These are phyloP conservation scores for Falco concolor DNA, from an alignment of 2,797 vertebrate species.

Conservation along the genomic window DNA sequence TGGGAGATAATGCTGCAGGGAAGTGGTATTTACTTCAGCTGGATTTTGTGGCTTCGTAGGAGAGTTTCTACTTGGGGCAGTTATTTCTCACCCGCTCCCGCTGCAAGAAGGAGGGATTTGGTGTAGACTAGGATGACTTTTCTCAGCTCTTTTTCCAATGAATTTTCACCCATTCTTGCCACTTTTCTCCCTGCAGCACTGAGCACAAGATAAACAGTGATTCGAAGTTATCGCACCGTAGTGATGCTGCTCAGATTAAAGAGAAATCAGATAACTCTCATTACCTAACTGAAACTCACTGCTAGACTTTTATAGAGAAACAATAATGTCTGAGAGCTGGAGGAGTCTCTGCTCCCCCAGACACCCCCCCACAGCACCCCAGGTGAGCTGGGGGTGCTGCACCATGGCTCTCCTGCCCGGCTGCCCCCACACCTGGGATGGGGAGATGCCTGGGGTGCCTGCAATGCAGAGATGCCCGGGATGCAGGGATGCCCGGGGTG, in stretches of 20 bases:
- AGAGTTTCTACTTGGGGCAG: neutral
- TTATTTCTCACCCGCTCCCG: neutral
- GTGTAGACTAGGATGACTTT: neutral
- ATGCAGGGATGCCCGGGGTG: neutral
- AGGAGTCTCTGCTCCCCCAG: slow-evolving; percentile 6
- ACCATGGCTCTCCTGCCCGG: rapidly evolving
- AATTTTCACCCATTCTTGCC: neutral
- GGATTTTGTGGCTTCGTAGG: slow-evolving; percentile 22
- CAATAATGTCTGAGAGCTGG: neutral
- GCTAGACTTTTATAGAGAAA: slow-evolving; percentile 1
- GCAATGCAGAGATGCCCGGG: neutral
- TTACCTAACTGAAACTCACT: slow-evolving; percentile 46
- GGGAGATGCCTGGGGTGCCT: neutral
- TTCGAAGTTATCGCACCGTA: neutral
- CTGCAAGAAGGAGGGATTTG: neutral
- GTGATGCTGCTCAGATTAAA: slow-evolving; percentile 37
- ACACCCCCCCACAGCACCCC: neutral
- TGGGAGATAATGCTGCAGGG: slow-evolving; percentile 54
- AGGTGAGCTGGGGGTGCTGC: neutral
- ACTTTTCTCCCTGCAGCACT: neutral
- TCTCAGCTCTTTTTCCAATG: neutral
- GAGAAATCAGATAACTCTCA: slow-evolving; percentile 40
- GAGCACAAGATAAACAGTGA: neutral
- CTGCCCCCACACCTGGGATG: neutral
- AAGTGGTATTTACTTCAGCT: slow-evolving; percentile 44